Evolutionary conservation across 2,113 vertebrate genomes (phyloP), one percentile per base, ranked within the genome.

Genomic region (Aix galericulata): DNA sequence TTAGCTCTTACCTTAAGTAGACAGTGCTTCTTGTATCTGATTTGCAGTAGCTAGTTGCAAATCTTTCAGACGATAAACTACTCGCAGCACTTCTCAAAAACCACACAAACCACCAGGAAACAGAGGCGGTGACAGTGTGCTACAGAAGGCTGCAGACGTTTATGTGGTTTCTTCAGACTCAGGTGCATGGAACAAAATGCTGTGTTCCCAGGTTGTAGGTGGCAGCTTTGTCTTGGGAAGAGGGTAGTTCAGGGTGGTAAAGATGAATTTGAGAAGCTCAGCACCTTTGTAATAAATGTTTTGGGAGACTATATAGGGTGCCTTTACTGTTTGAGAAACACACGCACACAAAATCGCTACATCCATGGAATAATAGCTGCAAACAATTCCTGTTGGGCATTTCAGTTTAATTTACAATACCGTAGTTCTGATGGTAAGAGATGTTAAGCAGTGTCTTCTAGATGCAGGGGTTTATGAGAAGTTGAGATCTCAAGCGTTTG

Each of bases 41-140:
- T 53, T 18, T 31, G 53, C 66, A 38, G 22, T 3, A 11, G 5
- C 21, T 14, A 15, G 16, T 46, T 21, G 27, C 44, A 66, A 73
- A 25, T n/a, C 6, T 34, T n/a, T 3, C 38, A 27, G 83, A 31
- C 23, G 34, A 1, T 6, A 21, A 29, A 29, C 2, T 16, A 6
- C 18, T 12, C 8, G 46, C 34, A 67, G 8, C 2, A 3, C 7
- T 2, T 22, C 6, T 27, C 12, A 1, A 6, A 34, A 16, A 55
- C 55, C 32, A 11, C 27, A 3, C 11, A 10, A 12, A 18, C n/a
- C 21, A 3, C n/a, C 7, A 0, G 5, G 15, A 18, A 17, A 3
- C 34, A 8, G 21, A 11, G 7, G 25, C 46, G 2, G 0, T 7
- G 40, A 8, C 23, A 11, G 31, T 4, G 26, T 10, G 53, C 40